Evolutionary conservation across 2,888 invertebrate genomes (phyloP), one percentile per base, ranked within the genome.

Genomic region (Schizotus pectinicornis): DNA sequence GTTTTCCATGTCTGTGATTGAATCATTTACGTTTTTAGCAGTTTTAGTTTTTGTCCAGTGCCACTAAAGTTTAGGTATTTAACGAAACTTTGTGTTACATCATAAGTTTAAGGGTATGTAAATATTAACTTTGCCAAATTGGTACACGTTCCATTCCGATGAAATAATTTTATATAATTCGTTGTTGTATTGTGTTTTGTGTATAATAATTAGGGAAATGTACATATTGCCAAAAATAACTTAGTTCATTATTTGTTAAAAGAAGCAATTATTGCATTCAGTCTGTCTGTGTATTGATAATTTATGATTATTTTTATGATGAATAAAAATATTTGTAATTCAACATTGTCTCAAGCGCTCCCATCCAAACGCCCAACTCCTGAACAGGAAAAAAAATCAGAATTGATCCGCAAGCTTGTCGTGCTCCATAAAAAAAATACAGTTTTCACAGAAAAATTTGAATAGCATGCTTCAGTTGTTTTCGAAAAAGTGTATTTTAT

Each of bases 281-380:
- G 72, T 76, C 72, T 76, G 75, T 78, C 75, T 75, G 76, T 77
- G 77, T 78, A 77, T 73, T 71, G 67, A 74, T 78, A 76, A 79
- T 77, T 79, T 78, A 77, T 78, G 77, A 78, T 78, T 78, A 79
- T 79, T 79, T 79, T 78, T 78, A 77, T 77, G 76, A 77, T 74
- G 72, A 76, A 77, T 77, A 75, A 76, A 76, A 75, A 76, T 77
- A 77, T 77, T 77, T 77, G 77, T 78, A 78, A 74, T 74, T 73
- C 49, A 12, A 37, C 22, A 8, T 47, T 9, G n/a, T 8, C 9
- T 47, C 9, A 13, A 12, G 38, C 22, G 22, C n/a, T 22, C 22
- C 22, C 2, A 22, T 5, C 2, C 22, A 22, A 22, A 22, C 22
- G 22, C n/a, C n/a, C n/a, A n/a, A n/a, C n/a, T n/a, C n/a, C n/a